phyloP scores from a whole-genome alignment of 2,888 invertebrate genomes.

The Mystacides longicornis region DNA sequence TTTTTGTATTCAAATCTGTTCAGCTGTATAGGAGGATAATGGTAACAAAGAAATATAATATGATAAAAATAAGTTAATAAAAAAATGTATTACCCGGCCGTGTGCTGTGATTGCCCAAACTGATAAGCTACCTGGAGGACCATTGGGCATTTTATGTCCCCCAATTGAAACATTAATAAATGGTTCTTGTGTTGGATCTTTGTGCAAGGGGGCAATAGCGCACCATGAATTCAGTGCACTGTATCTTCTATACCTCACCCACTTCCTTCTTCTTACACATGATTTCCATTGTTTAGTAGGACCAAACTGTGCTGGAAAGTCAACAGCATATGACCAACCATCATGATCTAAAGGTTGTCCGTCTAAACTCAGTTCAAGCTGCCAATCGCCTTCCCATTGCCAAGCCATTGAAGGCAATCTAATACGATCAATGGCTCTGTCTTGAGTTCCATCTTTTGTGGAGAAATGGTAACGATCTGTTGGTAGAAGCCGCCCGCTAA shows the following conservation, averaged over 20 bases:
- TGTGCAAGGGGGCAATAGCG: conserved; percentile 80
- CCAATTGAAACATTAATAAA: conserved; percentile 88
- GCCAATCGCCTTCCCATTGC: conserved; percentile 97
- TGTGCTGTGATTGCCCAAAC: conserved; percentile 94
- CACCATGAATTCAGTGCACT: conserved; percentile 90
- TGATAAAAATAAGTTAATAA: no score
- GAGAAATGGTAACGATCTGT: conserved; percentile 86
- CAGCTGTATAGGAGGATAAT: no score
- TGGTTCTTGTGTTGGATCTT: conserved; percentile 87
- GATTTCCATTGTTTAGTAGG: conserved; percentile 82
- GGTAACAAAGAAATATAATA: no score
- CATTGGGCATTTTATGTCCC: conserved; percentile 74
- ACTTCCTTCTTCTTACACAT: conserved; percentile 80
- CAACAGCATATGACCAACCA: conserved; percentile 91
- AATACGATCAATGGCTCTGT: conserved; percentile 73
- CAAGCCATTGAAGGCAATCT: conserved; percentile 88
- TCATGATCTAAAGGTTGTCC: conserved; percentile 84
- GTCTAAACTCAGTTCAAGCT: conserved; percentile 72
- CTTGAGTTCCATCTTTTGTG: conserved; percentile 71
- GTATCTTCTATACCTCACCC: conserved; percentile 82
- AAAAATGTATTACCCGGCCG: conserved; percentile 56
- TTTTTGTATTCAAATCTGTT: no score
- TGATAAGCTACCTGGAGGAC: conserved; percentile 63
- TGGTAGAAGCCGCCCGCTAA: conserved; percentile 73
- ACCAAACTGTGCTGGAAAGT: conserved; percentile 79